Evolutionary conservation across 2,113 vertebrate species (phyloP).

Genomic region (Vulpes lagopus): DNA sequence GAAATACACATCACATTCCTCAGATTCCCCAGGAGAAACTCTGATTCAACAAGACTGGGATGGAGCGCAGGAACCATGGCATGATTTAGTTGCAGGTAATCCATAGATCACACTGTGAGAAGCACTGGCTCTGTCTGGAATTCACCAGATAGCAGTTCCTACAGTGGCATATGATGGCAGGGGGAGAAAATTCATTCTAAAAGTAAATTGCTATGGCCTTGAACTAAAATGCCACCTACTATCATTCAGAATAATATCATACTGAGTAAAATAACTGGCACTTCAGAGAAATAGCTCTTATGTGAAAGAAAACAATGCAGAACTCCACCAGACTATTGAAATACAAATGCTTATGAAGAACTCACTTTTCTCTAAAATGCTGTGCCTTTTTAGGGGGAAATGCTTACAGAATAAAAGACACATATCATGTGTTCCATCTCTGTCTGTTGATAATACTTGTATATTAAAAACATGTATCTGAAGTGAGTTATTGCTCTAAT

Average conservation of each 20-base stretch:
- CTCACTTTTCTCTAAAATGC: constrained; percentile 5
- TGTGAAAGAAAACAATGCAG: not conserved
- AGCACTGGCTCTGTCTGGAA: not conserved
- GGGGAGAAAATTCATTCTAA: not conserved
- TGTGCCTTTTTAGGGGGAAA: not conserved
- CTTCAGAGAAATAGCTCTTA: constrained; percentile 35
- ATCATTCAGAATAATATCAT: not conserved
- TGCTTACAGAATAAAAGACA: not conserved
- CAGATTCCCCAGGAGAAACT: not conserved
- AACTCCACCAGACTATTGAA: not conserved
- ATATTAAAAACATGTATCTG: not conserved
- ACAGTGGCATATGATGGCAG: not conserved
- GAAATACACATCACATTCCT: not conserved
- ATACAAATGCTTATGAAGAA: not conserved
- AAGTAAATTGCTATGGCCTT: constrained; percentile 16
- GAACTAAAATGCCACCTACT: constrained; percentile 36
- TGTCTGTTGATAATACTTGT: constrained; percentile 8
- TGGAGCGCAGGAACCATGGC: not conserved
- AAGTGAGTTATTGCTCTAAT: not conserved
- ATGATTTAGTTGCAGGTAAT: not conserved
- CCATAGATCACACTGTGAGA: not conserved
- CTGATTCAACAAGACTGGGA: not conserved
- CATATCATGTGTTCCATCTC: not conserved
- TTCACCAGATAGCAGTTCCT: not conserved
- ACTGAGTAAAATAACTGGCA: constrained; percentile 45